phyloP scores from a whole-genome alignment of 2,797 vertebrate species.

The Catostomus latipinnis region DNA sequence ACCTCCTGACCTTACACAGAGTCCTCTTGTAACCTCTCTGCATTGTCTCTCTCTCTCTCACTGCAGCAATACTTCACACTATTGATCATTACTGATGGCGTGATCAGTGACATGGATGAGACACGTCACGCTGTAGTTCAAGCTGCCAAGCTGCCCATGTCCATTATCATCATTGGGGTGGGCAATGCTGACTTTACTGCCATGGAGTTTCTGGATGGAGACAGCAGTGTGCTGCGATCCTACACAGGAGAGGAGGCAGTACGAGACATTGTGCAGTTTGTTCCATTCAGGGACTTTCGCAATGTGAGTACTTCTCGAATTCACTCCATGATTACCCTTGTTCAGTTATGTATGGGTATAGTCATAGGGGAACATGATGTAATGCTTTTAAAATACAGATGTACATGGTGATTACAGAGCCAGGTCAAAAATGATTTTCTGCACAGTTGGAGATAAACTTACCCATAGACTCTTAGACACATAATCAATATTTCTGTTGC shows the following conservation, averaged over 20 bases:
- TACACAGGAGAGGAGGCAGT: conserved; percentile 91
- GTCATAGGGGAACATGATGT: conserved; percentile 14
- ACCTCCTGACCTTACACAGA: too few species aligned
- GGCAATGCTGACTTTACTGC: conserved; percentile 96
- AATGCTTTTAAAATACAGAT: conserved; percentile 8
- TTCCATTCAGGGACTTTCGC: conserved; percentile 96
- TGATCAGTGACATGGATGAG: conserved; percentile 99
- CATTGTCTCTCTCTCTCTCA: conserved; percentile 10
- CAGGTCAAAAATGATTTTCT: conserved; percentile 28
- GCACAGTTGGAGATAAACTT: conserved; percentile 29
- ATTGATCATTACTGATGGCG: conserved; percentile 96
- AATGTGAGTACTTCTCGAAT: conserved; percentile 81
- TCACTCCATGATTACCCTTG: too few species aligned
- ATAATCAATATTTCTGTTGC: conserved; percentile 53
- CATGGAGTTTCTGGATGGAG: conserved; percentile 98
- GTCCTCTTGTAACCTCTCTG: too few species aligned
- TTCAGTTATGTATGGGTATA: conserved; percentile 42
- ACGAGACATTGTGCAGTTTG: conserved; percentile 96
- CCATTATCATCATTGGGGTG: conserved; percentile 97
- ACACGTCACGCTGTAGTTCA: conserved; percentile 92
- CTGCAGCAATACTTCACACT: conserved; percentile 97
- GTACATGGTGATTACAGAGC: conserved; percentile 19
- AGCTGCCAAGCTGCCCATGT: conserved; percentile 97
- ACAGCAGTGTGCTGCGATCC: conserved; percentile 88
- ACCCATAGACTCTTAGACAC: conserved; percentile 47